Conservation (phyloP, 2,113 vertebrate species). For the Corythoichthys intestinalis region DNA sequence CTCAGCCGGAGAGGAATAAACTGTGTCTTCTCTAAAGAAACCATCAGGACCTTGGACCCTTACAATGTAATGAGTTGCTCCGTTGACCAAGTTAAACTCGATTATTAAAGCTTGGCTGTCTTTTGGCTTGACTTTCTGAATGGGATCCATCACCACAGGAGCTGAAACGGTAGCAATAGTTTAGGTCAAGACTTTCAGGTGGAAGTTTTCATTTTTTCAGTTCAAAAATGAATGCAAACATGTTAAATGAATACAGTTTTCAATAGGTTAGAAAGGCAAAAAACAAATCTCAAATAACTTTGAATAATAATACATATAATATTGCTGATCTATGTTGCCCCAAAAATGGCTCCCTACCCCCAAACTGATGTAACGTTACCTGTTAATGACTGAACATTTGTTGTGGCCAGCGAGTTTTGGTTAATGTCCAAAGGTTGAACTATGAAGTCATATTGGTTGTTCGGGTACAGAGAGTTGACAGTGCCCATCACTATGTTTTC, state of each 20-base stretch:
- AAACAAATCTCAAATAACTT: background rate
- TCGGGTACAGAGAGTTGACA: conserved; percentile 64
- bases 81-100: conserved; percentile 72
- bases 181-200: background rate
- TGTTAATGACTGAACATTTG: conserved; percentile 46
- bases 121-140: conserved; percentile 79
- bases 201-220: background rate
- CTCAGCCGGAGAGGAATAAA: conserved; percentile 77
- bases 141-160: conserved; percentile 71
- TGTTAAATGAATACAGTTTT: background rate
- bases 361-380: conserved; percentile 48
- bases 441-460: conserved; percentile 52
- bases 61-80: conserved; percentile 79
- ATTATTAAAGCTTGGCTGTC: conserved; percentile 83
- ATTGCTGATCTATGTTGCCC: background rate
- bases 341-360: background rate
- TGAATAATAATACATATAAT: background rate
- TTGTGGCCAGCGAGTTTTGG: conserved; percentile 39
- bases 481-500: conserved; percentile 70
- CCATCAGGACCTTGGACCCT: conserved; percentile 65
- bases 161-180: conserved; percentile 59
- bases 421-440: conserved; percentile 65
- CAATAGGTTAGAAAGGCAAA: background rate
- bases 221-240: background rate
- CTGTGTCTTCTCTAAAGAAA: conserved; percentile 72